Evolutionary conservation across 2,888 invertebrate species (phyloP).

Genomic region (Oeneis ivallda): DNA sequence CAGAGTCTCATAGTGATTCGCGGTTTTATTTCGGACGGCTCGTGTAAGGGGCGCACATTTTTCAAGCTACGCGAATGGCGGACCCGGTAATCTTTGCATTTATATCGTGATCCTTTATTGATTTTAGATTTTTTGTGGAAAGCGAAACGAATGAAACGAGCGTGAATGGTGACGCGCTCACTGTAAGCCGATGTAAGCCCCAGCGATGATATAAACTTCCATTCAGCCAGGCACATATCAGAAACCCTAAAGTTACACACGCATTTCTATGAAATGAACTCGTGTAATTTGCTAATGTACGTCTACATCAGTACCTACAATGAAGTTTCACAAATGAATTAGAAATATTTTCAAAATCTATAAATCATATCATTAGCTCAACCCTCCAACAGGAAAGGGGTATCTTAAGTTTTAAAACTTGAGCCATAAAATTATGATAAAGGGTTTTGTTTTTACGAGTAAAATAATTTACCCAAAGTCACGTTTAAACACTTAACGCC

Average conservation of each 20-base stretch:
- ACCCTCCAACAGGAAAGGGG: constrained; percentile 65
- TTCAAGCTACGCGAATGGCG: constrained; percentile 74
- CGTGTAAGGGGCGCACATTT: constrained; percentile 77
- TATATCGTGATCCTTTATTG: constrained; percentile 81
- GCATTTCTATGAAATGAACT: constrained; percentile 35
- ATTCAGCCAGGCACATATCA: constrained; percentile 70
- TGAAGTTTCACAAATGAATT: constrained; percentile 46
- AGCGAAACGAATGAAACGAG: constrained; percentile 78
- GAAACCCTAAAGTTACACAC: constrained; percentile 57
- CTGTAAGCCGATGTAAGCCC: constrained; percentile 76
- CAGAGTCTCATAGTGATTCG: constrained; percentile 80
- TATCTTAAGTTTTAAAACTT: constrained; percentile 65
- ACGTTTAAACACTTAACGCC: constrained; percentile 60
- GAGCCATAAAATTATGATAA: constrained; percentile 74
- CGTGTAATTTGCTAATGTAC: constrained; percentile 34
- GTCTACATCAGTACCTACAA: constrained; percentile 5
- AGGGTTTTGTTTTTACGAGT: constrained; percentile 70
- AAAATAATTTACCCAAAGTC: constrained; percentile 65
- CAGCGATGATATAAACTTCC: constrained; percentile 75
- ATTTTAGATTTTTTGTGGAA: constrained; percentile 82
- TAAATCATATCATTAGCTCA: constrained; percentile 62
- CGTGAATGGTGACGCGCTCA: constrained; percentile 77
- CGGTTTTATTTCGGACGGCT: constrained; percentile 80
- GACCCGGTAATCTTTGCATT: constrained; percentile 80
- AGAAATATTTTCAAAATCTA: constrained; percentile 49